These are phyloP conservation scores for Brachionus koreanus DNA, from an alignment of 1,140 invertebrate species.

Conservation along the genomic window DNA sequence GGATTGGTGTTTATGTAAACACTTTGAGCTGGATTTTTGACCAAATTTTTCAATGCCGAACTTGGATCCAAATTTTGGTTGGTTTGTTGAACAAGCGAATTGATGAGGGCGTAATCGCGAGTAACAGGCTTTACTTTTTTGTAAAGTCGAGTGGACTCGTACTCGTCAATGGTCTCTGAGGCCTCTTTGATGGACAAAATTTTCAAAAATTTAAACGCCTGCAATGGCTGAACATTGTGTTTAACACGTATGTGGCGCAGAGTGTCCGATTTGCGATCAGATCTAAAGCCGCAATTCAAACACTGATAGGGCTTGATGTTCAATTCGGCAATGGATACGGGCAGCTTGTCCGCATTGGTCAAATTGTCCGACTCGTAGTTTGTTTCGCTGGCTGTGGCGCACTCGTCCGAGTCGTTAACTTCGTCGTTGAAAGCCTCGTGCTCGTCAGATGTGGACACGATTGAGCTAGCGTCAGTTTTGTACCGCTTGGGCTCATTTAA, in stretches of 20 bases:
- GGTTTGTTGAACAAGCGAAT: slow-evolving; percentile 10
- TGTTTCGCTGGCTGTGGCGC: neutral
- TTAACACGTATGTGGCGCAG: slow-evolving; percentile 32
- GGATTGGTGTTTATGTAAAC: slow-evolving; percentile 16
- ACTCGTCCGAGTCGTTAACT: neutral
- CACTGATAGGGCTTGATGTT: slow-evolving; percentile 41
- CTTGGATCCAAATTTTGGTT: neutral
- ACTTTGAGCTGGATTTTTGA: neutral
- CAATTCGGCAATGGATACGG: slow-evolving; percentile 37
- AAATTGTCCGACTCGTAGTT: slow-evolving; percentile 7
- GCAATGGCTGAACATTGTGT: slow-evolving; percentile 11
- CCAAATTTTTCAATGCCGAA: neutral
- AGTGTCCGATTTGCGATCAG: slow-evolving; percentile 18
- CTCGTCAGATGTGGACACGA: slow-evolving; percentile 2
- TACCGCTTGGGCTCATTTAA: neutral
- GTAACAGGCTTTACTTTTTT: neutral
- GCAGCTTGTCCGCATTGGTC: neutral
- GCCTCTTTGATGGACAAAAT: slow-evolving; percentile 42
- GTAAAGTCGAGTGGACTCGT: slow-evolving; percentile 26
- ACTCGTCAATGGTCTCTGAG: slow-evolving; percentile 28
- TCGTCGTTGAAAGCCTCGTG: neutral
- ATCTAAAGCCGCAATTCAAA: slow-evolving; percentile 20
- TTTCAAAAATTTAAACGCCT: slow-evolving; percentile 37
- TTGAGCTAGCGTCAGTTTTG: neutral
- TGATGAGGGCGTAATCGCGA: neutral